phyloP scores from a whole-genome alignment of 2,888 invertebrate species.

The Xylocampa areola region DNA sequence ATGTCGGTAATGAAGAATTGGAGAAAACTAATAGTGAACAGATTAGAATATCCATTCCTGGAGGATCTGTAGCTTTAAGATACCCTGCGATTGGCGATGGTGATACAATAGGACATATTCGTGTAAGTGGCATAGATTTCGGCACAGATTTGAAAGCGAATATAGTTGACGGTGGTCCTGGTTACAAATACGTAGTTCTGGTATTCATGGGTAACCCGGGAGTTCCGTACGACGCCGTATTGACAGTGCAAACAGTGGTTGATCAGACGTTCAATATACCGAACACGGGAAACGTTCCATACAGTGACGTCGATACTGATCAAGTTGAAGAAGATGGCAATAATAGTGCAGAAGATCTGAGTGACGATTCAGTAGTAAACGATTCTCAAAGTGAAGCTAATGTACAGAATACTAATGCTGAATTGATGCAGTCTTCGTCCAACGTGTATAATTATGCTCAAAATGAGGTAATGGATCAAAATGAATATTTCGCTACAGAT shows the following conservation, averaged over 20 bases:
- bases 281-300: slow-evolving; percentile 44
- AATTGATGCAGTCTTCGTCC: slow-evolving; percentile 73
- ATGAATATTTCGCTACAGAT: slow-evolving; percentile 39
- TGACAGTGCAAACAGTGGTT: slow-evolving; percentile 77
- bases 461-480: slow-evolving; percentile 59
- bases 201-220: slow-evolving; percentile 80
- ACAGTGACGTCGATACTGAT: slow-evolving; percentile 36
- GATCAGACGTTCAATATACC: slow-evolving; percentile 43
- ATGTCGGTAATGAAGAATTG: slow-evolving; percentile 86
- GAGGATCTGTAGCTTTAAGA: slow-evolving; percentile 81
- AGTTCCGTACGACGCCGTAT: slow-evolving; percentile 78
- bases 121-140: slow-evolving; percentile 85
- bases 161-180: slow-evolving; percentile 84
- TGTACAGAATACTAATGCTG: slow-evolving; percentile 59
- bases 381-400: slow-evolving; percentile 46
- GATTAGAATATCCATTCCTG: slow-evolving; percentile 80
- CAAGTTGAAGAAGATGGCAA: slow-evolving; percentile 59
- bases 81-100: slow-evolving; percentile 81
- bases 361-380: slow-evolving; percentile 67
- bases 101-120: slow-evolving; percentile 79
- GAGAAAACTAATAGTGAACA: slow-evolving; percentile 80
- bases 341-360: slow-evolving; percentile 67
- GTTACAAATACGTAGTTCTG: slow-evolving; percentile 81
- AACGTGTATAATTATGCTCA: slow-evolving; percentile 71
- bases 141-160: slow-evolving; percentile 83